phyloP scores from a whole-genome alignment of 2,113 vertebrate genomes.

The Glaucidium brasilianum region DNA sequence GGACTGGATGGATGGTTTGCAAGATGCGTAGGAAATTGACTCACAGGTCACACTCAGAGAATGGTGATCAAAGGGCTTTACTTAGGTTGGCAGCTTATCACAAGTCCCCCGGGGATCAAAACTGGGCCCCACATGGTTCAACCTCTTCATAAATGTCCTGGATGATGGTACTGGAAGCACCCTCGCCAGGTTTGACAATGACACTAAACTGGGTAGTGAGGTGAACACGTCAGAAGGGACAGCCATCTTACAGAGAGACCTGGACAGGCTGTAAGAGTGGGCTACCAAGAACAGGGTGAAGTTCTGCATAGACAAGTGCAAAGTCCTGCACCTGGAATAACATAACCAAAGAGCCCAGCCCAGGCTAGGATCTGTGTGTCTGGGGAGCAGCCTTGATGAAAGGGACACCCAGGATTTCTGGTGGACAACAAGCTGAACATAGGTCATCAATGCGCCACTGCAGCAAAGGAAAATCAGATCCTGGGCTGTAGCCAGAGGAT shows the following conservation, averaged over 20 bases:
- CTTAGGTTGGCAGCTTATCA: not conserved
- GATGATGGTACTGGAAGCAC: not conserved
- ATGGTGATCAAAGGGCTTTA: not conserved
- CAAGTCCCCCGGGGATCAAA: not conserved
- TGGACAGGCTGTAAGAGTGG: not conserved
- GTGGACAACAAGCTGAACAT: fast-evolving
- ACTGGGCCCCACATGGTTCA: not conserved
- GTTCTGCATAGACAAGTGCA: not conserved
- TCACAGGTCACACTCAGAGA: not conserved
- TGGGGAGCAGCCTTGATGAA: not conserved
- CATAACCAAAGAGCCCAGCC: not conserved
- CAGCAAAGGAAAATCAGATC: fast-evolving
- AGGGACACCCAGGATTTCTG: not conserved
- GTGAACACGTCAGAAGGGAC: not conserved
- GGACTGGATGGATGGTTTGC: not conserved
- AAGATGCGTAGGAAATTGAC: not conserved
- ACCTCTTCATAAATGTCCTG: not conserved
- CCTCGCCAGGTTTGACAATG: not conserved
- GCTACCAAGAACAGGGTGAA: not conserved
- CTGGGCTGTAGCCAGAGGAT: not conserved
- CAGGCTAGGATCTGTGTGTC: not conserved
- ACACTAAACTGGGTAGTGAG: not conserved
- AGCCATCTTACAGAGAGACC: not conserved
- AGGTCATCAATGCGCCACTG: fast-evolving
- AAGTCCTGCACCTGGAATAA: not conserved